Percentiles rank a stretch among this genome's conserved stretches.
Conservation (phyloP, 2,888 invertebrate species). For the Stenichneumon culpator region DNA sequence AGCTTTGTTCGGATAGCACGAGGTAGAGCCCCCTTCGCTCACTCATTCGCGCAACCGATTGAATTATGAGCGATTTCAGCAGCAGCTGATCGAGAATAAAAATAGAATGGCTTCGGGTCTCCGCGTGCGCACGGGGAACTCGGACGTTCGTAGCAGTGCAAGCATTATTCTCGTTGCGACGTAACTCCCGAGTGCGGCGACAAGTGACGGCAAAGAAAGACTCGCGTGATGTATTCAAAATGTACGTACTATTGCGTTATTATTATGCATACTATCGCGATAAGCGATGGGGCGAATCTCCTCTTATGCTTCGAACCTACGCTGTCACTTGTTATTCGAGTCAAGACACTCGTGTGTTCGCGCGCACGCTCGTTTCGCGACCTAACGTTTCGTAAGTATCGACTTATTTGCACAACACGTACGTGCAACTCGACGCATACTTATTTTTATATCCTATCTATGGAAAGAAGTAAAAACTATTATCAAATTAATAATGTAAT, state of each 20-base stretch:
- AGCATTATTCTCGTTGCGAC: conserved; percentile 55
- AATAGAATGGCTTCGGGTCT: conserved; percentile 72
- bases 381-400: conserved; percentile 24
- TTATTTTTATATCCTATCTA: conserved; percentile 24
- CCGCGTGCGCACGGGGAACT: conserved; percentile 48
- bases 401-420: conserved; percentile 39
- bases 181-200: conserved; percentile 13
- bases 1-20: conserved; percentile 19
- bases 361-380: conserved; percentile 5
- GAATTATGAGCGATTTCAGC: conserved; percentile 73
- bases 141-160: conserved; percentile 20
- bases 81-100: conserved; percentile 76
- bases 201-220: conserved; percentile 34
- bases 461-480: neutral
- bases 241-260: conserved; percentile 19
- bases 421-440: neutral
- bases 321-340: conserved; percentile 47
- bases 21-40: conserved; percentile 12
- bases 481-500: no score
- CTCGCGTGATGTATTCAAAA: conserved; percentile 34
- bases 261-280: conserved; percentile 22
- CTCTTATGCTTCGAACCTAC: conserved; percentile 8
- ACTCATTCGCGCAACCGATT: conserved; percentile 64
- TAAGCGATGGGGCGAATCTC: conserved; percentile 27
- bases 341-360: conserved; percentile 22